Evolutionary conservation across 2,888 invertebrate species (phyloP), one percentile per base, ranked within the genome.

Genomic region (Ochropacha duplaris): DNA sequence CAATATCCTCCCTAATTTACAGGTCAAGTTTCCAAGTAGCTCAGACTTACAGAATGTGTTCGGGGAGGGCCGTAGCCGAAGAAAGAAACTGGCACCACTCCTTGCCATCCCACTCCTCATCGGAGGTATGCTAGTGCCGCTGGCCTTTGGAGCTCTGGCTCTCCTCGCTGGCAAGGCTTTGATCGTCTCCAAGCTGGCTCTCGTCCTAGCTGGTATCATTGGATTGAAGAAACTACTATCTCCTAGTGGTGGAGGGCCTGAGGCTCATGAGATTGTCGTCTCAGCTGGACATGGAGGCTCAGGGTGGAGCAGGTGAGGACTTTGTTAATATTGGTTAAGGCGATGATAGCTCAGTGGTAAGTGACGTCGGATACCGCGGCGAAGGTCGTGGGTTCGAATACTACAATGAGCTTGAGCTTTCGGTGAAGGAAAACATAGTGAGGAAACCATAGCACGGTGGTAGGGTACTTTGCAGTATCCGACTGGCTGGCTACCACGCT

Each of bases 161-260:
- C 93, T 97, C 55, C 83, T 97, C 57, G 97, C 97, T 50, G 97
- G 97, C 69, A 97, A 97, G 85, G 97, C 97, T 49, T 87, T 97
- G 65, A 97, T 97, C 71, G 96, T 97, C 54, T 96, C 97, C 66
- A 97, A 97, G 80, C 87, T 97, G 69, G 97, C 97, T 0, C 86
- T 97, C 56, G 96, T 97, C 0, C 88, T 97, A 54, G 97, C 97
- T 60, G 96, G 96, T 68, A 97, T 97, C 72, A 96, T 97, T 69
- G 97, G 97, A 3, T 91, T 97, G 84, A 97, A 97, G 93, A 97
- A 97, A 76, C 94, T 97, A 31, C 91, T 97, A 51, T 95, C 96
- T 22, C 94, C 95, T 2, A 94, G 94, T 34, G 94, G 94, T 6
- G 94, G 94, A 58, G 94, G 94, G 11, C 95, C 96, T 58, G 94